Percentiles rank a stretch among this genome's conserved stretches.
Conservation (phyloP, 2,888 invertebrate genomes). For the Malthinus flaveolus region DNA sequence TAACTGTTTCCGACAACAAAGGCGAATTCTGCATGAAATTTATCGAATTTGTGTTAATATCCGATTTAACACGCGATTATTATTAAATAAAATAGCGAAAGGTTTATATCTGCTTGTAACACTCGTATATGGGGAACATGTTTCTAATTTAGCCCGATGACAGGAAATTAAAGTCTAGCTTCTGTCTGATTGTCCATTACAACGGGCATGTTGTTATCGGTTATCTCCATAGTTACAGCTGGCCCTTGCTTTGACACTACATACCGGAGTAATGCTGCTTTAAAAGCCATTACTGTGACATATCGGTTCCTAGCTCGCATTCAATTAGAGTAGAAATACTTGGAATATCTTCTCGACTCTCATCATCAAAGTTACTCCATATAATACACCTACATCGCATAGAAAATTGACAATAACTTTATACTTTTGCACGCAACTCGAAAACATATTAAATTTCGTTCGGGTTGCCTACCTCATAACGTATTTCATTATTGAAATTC, state of each 20-base stretch:
- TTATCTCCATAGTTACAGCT: slow-evolving; percentile 50
- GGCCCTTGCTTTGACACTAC: slow-evolving; percentile 35
- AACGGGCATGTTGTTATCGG: slow-evolving; percentile 49
- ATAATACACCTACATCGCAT: too few relatives aligned
- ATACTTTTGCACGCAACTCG: too few relatives aligned
- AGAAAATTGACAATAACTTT: too few relatives aligned
- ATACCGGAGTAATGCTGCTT: slow-evolving; percentile 32
- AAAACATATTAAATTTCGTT: too few relatives aligned
- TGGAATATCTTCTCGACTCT: slow-evolving; percentile 4
- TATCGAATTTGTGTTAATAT: neutral
- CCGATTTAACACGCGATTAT: slow-evolving; percentile 11
- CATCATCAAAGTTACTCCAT: neutral
- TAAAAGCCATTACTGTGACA: slow-evolving; percentile 43
- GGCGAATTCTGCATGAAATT: neutral
- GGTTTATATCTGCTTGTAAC: slow-evolving; percentile 39
- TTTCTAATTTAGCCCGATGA: slow-evolving; percentile 49
- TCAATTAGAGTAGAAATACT: slow-evolving; percentile 34
- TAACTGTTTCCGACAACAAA: too few relatives aligned
- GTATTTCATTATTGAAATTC: too few relatives aligned
- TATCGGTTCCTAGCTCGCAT: slow-evolving; percentile 29
- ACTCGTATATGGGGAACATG: slow-evolving; percentile 38
- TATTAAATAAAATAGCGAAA: slow-evolving; percentile 27
- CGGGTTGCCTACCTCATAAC: too few relatives aligned
- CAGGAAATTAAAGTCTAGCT: slow-evolving; percentile 52
- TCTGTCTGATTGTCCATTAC: slow-evolving; percentile 52